phyloP scores from a whole-genome alignment of 2,797 vertebrate species.

The Pelobates cultripes region DNA sequence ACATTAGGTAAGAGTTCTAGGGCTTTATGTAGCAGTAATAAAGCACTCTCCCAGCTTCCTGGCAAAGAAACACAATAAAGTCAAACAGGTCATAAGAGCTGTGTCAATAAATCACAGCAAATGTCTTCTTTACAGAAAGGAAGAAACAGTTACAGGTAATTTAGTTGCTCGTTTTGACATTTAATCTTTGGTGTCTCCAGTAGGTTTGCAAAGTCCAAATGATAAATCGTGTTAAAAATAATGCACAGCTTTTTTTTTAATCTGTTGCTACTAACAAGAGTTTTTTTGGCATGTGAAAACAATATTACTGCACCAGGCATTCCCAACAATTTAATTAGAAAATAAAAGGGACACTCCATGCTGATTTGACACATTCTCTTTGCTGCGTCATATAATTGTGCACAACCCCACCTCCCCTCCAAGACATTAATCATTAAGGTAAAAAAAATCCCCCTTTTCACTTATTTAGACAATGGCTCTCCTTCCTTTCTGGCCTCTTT shows the following conservation, averaged over 20 bases:
- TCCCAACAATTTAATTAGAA: too few relatives aligned
- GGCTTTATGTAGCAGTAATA: slow-evolving; percentile 4
- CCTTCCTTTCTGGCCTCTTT: too few relatives aligned
- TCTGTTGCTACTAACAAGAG: too few relatives aligned
- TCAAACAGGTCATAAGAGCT: neutral
- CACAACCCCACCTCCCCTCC: too few relatives aligned
- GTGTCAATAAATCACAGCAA: neutral
- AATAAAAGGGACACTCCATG: too few relatives aligned
- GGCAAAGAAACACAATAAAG: slow-evolving; percentile 11
- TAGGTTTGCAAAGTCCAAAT: neutral
- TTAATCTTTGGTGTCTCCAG: neutral
- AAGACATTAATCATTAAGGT: too few relatives aligned
- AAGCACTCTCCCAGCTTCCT: neutral
- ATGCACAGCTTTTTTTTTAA: neutral
- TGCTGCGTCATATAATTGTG: too few relatives aligned
- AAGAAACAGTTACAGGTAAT: neutral
- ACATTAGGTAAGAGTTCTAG: slow-evolving; percentile 8
- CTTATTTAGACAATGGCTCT: too few relatives aligned
- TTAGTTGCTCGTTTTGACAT: neutral
- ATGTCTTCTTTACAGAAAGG: neutral
- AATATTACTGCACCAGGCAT: too few relatives aligned
- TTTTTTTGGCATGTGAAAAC: too few relatives aligned
- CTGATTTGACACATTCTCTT: too few relatives aligned
- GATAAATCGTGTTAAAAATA: neutral
- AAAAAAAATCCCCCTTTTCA: too few relatives aligned